Evolutionary conservation across 2,888 invertebrate species (phyloP).

Genomic region (Linnaemya tessellans): DNA sequence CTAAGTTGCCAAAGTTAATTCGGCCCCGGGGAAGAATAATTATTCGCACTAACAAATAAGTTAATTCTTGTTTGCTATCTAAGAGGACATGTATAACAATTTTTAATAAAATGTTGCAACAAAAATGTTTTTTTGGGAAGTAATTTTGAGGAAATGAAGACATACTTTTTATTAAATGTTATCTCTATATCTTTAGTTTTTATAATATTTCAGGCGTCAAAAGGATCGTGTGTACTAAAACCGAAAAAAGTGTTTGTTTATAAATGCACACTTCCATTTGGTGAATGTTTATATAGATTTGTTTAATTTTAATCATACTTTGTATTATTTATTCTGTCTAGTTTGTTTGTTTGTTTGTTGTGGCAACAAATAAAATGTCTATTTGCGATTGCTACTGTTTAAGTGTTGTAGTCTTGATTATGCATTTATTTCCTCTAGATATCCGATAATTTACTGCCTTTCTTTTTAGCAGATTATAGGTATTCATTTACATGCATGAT

Average conservation of each 20-base stretch:
- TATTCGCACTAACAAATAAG: too few species aligned
- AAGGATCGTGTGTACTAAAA: neutral
- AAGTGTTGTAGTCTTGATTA: slow-evolving; percentile 8
- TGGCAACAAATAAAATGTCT: slow-evolving; percentile 43
- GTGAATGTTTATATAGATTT: neutral
- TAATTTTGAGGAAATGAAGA: too few species aligned
- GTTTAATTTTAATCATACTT: slow-evolving; percentile 12
- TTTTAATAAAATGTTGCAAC: too few species aligned
- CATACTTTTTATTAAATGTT: too few species aligned
- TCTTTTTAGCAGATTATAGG: neutral
- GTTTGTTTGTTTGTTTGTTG: slow-evolving; percentile 40
- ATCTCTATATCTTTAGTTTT: too few species aligned
- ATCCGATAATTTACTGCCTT: slow-evolving; percentile 14
- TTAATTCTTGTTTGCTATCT: too few species aligned
- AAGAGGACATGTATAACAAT: too few species aligned
- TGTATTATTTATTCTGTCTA: slow-evolving; percentile 11
- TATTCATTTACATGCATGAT: neutral
- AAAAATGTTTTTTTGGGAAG: too few species aligned
- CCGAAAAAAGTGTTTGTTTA: neutral
- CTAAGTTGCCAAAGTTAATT: too few species aligned
- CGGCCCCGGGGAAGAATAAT: too few species aligned
- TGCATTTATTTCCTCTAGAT: neutral
- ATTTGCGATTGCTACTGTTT: slow-evolving; percentile 61
- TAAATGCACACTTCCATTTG: neutral
- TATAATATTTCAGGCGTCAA: too few species aligned